phyloP scores from a whole-genome alignment of 1,140 invertebrate species.

The Calliopsis andreniformis region DNA sequence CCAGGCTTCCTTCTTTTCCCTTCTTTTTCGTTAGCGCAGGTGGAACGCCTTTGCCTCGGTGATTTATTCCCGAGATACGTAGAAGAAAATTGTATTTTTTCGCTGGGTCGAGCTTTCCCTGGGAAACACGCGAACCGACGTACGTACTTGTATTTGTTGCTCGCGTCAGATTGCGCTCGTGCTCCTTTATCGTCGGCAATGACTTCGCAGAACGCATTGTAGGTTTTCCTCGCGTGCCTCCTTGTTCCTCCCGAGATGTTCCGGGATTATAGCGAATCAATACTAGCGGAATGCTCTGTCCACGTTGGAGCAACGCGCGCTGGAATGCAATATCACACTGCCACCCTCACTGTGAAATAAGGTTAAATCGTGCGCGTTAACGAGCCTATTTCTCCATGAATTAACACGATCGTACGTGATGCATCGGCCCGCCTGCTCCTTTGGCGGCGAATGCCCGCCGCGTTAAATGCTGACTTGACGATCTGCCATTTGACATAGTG shows the following conservation, averaged over 20 bases:
- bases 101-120: no score
- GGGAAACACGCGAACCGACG: no score
- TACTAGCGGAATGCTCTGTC: slow-evolving; percentile 33
- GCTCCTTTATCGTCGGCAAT: background rate
- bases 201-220: background rate
- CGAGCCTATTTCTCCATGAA: slow-evolving; percentile 1
- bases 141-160: background rate
- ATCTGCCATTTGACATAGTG: no score
- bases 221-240: slow-evolving; percentile 1
- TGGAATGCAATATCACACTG: slow-evolving; percentile 35
- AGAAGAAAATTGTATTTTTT: background rate
- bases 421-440: background rate
- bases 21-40: no score
- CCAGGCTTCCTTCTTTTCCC: no score
- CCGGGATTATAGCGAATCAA: slow-evolving; percentile 37
- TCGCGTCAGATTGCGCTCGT: background rate
- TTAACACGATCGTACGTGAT: background rate
- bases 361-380: slow-evolving; percentile 20
- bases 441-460: no score
- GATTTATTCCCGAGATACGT: background rate
- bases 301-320: slow-evolving; percentile 12
- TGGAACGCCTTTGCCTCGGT: no score
- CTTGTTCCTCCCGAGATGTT: slow-evolving; percentile 28
- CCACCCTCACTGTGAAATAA: slow-evolving; percentile 26
- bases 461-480: no score